A percentile compares a stretch with the other conserved stretches of the same genome.
Conservation (phyloP, 2,797 vertebrate species). For the Melanotaenia maccullochi region DNA sequence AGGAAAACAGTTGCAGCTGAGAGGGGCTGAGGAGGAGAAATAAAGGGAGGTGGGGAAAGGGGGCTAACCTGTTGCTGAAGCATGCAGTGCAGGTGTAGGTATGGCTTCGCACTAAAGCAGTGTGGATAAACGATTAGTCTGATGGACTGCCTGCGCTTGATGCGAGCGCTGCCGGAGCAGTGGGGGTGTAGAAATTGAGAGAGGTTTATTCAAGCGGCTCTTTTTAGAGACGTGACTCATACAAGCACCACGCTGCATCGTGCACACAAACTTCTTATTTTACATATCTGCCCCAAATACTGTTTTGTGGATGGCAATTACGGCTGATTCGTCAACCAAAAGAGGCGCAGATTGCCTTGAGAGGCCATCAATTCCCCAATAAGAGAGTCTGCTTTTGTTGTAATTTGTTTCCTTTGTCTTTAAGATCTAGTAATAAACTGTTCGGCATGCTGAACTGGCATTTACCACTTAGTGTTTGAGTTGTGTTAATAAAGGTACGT, state of each 20-base stretch:
- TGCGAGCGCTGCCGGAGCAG: conserved; percentile 67
- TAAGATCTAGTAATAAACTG: not conserved
- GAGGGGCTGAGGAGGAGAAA: conserved; percentile 1
- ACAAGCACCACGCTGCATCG: conserved; percentile 62
- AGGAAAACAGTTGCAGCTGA: conserved; percentile 26
- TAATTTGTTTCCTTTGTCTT: conserved; percentile 22
- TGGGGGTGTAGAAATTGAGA: conserved; percentile 77
- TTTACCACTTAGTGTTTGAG: not conserved
- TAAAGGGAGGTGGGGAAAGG: not conserved
- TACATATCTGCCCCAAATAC: conserved; percentile 61
- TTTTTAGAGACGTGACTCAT: conserved; percentile 78
- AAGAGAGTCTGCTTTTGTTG: conserved; percentile 28
- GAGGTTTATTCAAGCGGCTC: conserved; percentile 75
- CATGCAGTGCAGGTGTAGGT: conserved; percentile 24
- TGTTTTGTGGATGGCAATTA: conserved; percentile 36
- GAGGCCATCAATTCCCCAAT: conserved; percentile 29
- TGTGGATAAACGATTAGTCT: conserved; percentile 71
- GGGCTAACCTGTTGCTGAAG: conserved; percentile 59
- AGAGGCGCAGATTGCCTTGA: conserved; percentile 28
- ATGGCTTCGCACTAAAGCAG: conserved; percentile 51
- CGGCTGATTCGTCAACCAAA: conserved; percentile 48
- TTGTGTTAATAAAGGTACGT: not conserved
- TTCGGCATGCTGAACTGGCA: not conserved
- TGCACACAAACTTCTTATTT: conserved; percentile 63
- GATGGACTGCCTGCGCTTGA: conserved; percentile 70